Percentiles rank a stretch among this genome's conserved stretches.
Conservation (phyloP, 2,797 vertebrate genomes). For the Danio albolineatus region DNA sequence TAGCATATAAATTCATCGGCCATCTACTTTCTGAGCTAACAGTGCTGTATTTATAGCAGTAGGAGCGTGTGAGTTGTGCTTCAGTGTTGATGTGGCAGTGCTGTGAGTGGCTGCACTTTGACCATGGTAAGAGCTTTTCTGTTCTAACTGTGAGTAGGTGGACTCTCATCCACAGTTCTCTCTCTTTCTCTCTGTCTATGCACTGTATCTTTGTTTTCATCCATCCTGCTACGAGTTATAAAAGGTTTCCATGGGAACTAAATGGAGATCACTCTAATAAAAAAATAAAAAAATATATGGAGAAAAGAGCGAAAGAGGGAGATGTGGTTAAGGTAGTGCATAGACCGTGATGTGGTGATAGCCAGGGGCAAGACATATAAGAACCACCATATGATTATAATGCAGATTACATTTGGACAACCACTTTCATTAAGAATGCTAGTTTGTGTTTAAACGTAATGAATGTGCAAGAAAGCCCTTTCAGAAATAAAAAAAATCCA, state of each 20-base stretch:
- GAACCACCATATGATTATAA: not conserved
- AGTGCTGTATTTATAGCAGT: conserved; percentile 37
- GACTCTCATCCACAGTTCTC: conserved; percentile 59
- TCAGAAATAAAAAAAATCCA: not conserved
- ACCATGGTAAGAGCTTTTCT: conserved; percentile 58
- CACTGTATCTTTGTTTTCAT: conserved; percentile 59
- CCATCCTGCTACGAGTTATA: conserved; percentile 58
- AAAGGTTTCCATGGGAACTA: conserved; percentile 75
- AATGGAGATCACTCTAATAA: conserved; percentile 60
- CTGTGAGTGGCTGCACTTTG: conserved; percentile 58
- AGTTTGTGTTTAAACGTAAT: not conserved
- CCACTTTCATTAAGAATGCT: not conserved
- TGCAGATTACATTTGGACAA: not conserved
- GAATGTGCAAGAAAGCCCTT: not conserved
- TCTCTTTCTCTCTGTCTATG: conserved; percentile 24
- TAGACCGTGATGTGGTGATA: conserved; percentile 43
- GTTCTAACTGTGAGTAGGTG: conserved; percentile 62
- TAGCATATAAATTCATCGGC: not conserved
- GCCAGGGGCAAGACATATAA: conserved; percentile 12
- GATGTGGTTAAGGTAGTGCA: conserved; percentile 44
- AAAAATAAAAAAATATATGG: not conserved
- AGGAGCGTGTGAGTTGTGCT: conserved; percentile 10
- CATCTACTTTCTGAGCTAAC: conserved; percentile 3
- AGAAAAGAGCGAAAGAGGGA: no score
- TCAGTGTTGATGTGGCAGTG: conserved; percentile 38